These are phyloP conservation scores for Puntigrus tetrazona DNA, from an alignment of 2,113 vertebrate genomes.

Conservation along the genomic window DNA sequence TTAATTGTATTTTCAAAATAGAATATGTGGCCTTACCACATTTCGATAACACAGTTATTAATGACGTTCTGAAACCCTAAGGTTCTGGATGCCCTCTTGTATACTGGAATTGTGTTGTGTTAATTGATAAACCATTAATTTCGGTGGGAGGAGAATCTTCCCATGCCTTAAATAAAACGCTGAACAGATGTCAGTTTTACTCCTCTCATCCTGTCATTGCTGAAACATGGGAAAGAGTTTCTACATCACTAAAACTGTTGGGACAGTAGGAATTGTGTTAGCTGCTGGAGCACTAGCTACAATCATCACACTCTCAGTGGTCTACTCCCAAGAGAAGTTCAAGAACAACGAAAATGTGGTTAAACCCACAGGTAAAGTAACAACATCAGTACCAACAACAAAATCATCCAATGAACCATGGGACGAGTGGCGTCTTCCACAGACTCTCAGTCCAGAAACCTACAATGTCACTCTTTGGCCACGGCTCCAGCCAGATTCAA, in stretches of 20 bases:
- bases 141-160: constrained; percentile 60
- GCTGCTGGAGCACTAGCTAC: constrained; percentile 77
- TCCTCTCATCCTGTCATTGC: constrained; percentile 19
- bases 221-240: constrained; percentile 87
- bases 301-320: constrained; percentile 86
- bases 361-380: constrained; percentile 46
- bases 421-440: constrained; percentile 64
- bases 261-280: constrained; percentile 71
- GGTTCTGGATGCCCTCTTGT: constrained; percentile 9
- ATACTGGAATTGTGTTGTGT: constrained; percentile 42
- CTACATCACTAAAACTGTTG: constrained; percentile 83
- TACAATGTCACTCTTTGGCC: constrained; percentile 49
- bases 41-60: not conserved
- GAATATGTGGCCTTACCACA: not conserved
- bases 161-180: constrained; percentile 57
- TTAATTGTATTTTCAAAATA: not conserved
- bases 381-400: constrained; percentile 32
- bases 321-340: constrained; percentile 84
- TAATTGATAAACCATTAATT: constrained; percentile 69
- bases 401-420: constrained; percentile 67
- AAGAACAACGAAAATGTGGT: constrained; percentile 61
- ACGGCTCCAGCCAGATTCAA: not conserved
- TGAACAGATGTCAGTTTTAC: not conserved
- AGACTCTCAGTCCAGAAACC: constrained; percentile 8
- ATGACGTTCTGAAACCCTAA: not conserved